A percentile compares a stretch with the other conserved stretches of the same genome.
Conservation (phyloP, 2,888 invertebrate genomes). For the Sinhomidia bicolor region DNA sequence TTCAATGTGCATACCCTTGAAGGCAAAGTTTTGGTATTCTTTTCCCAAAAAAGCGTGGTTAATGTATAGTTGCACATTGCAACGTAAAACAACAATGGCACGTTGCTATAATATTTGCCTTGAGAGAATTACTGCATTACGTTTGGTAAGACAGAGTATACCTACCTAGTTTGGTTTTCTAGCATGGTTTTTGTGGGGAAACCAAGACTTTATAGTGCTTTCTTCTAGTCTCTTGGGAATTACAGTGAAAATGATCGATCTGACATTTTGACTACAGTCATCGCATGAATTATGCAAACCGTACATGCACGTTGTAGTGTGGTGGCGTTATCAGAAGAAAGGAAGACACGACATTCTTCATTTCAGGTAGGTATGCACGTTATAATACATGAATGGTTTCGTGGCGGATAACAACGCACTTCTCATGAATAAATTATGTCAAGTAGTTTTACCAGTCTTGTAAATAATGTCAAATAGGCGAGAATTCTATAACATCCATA, state of each 20-base stretch:
- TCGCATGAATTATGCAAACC: constrained; percentile 69
- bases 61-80: too few species aligned
- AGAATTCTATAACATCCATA: background rate
- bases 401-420: constrained; percentile 52
- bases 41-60: too few species aligned
- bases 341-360: constrained; percentile 39
- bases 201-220: constrained; percentile 53
- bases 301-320: constrained; percentile 29
- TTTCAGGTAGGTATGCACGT: constrained; percentile 30
- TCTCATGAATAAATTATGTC: constrained; percentile 53
- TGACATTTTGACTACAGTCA: constrained; percentile 73
- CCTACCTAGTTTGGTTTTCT: background rate
- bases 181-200: background rate
- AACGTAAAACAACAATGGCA: too few species aligned
- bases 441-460: background rate
- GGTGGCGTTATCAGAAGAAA: background rate
- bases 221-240: constrained; percentile 66
- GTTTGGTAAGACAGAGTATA: background rate
- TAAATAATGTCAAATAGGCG: constrained; percentile 14
- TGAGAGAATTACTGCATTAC: too few species aligned
- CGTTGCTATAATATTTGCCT: too few species aligned
- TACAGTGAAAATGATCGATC: constrained; percentile 70
- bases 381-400: constrained; percentile 6
- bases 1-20: too few species aligned
- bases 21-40: too few species aligned